Conservation (phyloP, 1,140 invertebrate genomes). For the Drusus annulatus region DNA sequence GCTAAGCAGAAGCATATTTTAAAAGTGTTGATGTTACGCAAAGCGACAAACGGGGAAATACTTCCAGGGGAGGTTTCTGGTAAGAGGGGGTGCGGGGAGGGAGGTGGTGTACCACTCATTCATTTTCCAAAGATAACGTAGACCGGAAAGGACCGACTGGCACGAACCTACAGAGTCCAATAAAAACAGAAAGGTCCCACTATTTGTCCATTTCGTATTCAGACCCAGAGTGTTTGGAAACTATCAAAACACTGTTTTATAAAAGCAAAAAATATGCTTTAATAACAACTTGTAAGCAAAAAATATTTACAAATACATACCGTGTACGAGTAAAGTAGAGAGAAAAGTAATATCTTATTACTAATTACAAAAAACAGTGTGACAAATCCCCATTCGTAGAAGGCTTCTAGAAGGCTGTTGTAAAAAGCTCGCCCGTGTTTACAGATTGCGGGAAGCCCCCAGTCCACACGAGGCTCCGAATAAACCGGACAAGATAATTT, state of each 20-base stretch:
- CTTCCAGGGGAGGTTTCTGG: conserved; percentile 8
- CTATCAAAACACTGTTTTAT: neutral
- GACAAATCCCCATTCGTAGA: no score
- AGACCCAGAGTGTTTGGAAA: conserved; percentile 17
- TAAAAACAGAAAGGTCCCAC: conserved; percentile 33
- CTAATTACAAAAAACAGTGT: no score
- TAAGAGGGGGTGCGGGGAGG: neutral
- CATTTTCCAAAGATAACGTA: conserved; percentile 43
- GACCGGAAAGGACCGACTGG: conserved; percentile 41
- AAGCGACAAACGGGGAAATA: conserved; percentile 37
- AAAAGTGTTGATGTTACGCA: conserved; percentile 24
- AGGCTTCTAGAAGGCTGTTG: neutral
- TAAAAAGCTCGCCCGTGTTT: neutral
- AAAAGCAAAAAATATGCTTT: no score
- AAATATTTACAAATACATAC: no score
- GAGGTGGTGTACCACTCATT: conserved; percentile 26
- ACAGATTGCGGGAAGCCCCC: neutral
- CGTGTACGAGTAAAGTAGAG: no score
- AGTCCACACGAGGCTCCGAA: neutral
- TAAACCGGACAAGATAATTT: conserved; percentile 6
- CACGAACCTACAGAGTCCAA: conserved; percentile 40
- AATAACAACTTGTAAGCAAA: no score
- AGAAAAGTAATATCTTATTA: no score
- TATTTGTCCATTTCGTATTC: conserved; percentile 41
- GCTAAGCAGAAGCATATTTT: neutral